Evolutionary conservation across 2,888 invertebrate genomes (phyloP), one percentile per base, ranked within the genome.

Genomic region (Athetis lepigone): DNA sequence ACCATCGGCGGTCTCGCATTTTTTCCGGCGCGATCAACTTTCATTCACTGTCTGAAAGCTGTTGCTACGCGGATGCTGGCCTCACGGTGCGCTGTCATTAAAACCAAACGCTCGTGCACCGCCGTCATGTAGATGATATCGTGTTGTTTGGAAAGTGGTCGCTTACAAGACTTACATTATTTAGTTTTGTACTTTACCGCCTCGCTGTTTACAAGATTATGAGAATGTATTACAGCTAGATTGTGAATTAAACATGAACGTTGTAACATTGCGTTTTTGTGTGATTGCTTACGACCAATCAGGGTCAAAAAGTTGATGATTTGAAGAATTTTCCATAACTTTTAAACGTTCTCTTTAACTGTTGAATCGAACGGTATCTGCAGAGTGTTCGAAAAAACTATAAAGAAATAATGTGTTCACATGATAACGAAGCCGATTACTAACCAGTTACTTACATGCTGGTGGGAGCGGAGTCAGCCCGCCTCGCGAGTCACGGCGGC

Each of bases 1-100:
- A 87, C 85, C 83, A 81, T 72, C 83, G 81, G 68, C 77, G 81
- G 82, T 85, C 84, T 88, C 87, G 86, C 87, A 89, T 91, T 90
- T 91, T 88, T 89, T 87, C 85, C 86, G 85, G 85, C 85, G 82
- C 85, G 90, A 91, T 92, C 91, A 93, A 95, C 94, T 95, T 95
- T 95, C 94, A 92, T 94, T 94, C 90, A 90, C 87, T 85, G 87
- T 88, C 91, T 90, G 91, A 91, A 91, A 90, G 89, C 91, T 91
- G 94, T 95, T 94, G 92, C 94, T 90, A 95, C 84, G 94, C 94
- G 94, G 94, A 95, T 93, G 90, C 92, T 88, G 92, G 90, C 88
- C 90, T 85, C 89, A 85, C 89, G 80, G 86, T 86, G 88, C 86
- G 87, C 90, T 86, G 92, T 89, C 91, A 91, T 93, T 91, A 92